phyloP scores from a whole-genome alignment of 92 coral and sea anemone genomes.

The Phenganax subtilis region DNA sequence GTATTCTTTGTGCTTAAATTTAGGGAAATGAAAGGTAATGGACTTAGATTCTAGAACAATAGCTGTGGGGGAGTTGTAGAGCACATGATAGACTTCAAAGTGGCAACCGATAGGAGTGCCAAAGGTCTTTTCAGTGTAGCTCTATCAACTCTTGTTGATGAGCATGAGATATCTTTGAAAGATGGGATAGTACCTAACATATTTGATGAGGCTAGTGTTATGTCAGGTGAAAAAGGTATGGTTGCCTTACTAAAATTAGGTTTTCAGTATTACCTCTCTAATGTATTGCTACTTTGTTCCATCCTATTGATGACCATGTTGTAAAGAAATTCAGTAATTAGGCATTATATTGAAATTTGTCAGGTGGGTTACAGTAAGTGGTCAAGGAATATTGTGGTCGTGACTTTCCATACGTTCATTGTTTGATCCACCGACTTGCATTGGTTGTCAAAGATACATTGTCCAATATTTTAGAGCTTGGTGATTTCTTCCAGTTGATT shows the following conservation, averaged over 20 bases:
- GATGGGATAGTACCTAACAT: slow-evolving; percentile 22
- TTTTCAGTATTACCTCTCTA: not conserved
- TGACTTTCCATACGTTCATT: slow-evolving; percentile 3
- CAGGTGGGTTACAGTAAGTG: slow-evolving; percentile 13
- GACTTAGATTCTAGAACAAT: slow-evolving; percentile 1
- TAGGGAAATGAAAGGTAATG: slow-evolving; percentile 4
- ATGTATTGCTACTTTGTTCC: not conserved
- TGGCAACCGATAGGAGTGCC: slow-evolving; percentile 1
- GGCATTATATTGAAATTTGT: not conserved
- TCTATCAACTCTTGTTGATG: slow-evolving; percentile 16
- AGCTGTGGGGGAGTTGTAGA: slow-evolving; percentile 12
- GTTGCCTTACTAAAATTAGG: slow-evolving; percentile 10
- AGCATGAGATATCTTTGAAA: slow-evolving; percentile 12
- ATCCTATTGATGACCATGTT: slow-evolving; percentile 1
- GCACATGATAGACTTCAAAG: not conserved
- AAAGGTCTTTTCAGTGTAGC: slow-evolving; percentile 13
- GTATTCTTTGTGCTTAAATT: not conserved
- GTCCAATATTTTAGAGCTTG: slow-evolving; percentile 29
- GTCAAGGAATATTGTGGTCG: slow-evolving; percentile 28
- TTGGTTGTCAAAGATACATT: slow-evolving; percentile 27
- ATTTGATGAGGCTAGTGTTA: slow-evolving; percentile 26
- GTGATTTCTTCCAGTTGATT: slow-evolving; percentile 32
- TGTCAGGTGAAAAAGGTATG: slow-evolving; percentile 24
- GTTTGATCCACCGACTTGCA: slow-evolving; percentile 5
- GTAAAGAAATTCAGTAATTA: not conserved